Evolutionary conservation across 2,888 invertebrate species (phyloP), one percentile per base, ranked within the genome.

Genomic region (Andrena chrysosceles): DNA sequence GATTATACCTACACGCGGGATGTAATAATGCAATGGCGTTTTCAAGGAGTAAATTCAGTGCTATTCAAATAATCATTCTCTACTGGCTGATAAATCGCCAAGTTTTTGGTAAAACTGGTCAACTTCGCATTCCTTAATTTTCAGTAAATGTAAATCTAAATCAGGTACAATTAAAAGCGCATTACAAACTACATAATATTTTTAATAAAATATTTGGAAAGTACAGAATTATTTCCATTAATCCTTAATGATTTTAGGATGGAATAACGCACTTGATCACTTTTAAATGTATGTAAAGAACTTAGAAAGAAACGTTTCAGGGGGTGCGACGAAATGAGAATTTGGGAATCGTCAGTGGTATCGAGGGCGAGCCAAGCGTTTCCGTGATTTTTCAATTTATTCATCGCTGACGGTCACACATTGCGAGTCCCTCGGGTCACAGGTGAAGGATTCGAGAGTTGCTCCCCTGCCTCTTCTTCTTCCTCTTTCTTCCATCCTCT

Each of bases 381-480:
- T 80, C 42, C 35, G 56, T 23, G 60, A 86, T 77, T 84, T 85
- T 73, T 70, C 77, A 85, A 85, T 81, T 77, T 74, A 84, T 76
- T 85, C 78, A 85, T 83, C 67, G 81, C 86, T 85, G 89, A 77
- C 76, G 81, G 85, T 81, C 86, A 87, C 87, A 80, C 85, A 80
- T 84, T 85, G 87, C 89, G 91, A 84, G 81, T 78, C 84, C 71
- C 86, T 84, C 81, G 89, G 91, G 91, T 92, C 92, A 92, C 91
- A 92, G 92, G 90, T 91, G 91, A 92, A 91, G 86, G 91, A 92
- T 90, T 92, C 87, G 88, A 89, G 86, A 88, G 77, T 68, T 77
- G 76, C 81, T 85, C 76, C 83, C 73, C 63, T 71, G 64, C 29
- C 33, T 54, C 35, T 29, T 52, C 56, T 26, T 33, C 62, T 42